A percentile compares a stretch with the other conserved stretches of the same genome.
Conservation (phyloP, 2,797 vertebrate genomes). For the Sebastes vulpes region DNA sequence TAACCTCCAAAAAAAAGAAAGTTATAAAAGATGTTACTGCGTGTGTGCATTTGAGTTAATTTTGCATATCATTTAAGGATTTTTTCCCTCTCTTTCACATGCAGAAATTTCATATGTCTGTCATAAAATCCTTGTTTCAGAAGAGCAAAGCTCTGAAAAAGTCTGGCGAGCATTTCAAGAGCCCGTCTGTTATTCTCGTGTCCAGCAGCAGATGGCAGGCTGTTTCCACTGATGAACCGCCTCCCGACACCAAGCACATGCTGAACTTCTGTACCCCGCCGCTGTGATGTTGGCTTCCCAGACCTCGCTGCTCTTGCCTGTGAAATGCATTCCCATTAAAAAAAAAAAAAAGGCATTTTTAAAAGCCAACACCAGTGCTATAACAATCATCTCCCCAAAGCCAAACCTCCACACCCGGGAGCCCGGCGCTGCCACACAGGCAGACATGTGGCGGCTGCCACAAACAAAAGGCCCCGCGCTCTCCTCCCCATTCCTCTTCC, state of each 20-base stretch:
- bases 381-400: slow-evolving; percentile 87
- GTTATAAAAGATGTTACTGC: neutral
- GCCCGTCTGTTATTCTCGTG: slow-evolving; percentile 24
- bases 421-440: slow-evolving; percentile 82
- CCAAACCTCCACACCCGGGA: slow-evolving; percentile 78
- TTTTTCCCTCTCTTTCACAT: neutral
- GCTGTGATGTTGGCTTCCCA: slow-evolving; percentile 80
- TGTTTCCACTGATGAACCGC: slow-evolving; percentile 81
- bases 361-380: slow-evolving; percentile 86
- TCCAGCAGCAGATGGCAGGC: slow-evolving; percentile 87
- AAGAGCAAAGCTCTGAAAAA: neutral
- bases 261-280: slow-evolving; percentile 75
- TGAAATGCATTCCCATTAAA: slow-evolving; percentile 87
- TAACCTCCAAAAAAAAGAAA: neutral
- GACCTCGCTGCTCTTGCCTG: slow-evolving; percentile 82
- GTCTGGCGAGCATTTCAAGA: neutral
- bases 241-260: slow-evolving; percentile 36
- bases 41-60: neutral
- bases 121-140: slow-evolving; percentile 11
- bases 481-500: slow-evolving; percentile 73
- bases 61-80: neutral
- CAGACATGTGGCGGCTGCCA: slow-evolving; percentile 85
- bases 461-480: slow-evolving; percentile 84
- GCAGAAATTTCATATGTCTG: neutral
- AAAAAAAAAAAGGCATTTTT: slow-evolving; percentile 77